Percentiles rank a stretch among this genome's conserved stretches.
Evolutionary conservation across 2,888 invertebrate genomes (phyloP).

Genomic region (Lepidocyrtoides sp.): DNA sequence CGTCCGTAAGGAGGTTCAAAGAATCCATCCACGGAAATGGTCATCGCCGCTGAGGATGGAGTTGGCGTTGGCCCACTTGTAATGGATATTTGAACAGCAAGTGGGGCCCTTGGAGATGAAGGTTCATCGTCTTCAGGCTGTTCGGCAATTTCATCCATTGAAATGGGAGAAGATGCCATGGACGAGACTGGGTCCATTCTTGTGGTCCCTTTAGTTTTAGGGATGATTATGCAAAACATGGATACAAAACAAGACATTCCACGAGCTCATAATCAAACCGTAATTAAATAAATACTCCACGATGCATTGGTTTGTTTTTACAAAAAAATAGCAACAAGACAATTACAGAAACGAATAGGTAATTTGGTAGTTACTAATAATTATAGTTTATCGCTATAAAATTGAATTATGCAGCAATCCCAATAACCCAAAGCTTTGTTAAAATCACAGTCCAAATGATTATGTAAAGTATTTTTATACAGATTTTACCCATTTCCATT

Average conservation of each 20-base stretch:
- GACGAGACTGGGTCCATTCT: conserved; percentile 84
- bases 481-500: not conserved
- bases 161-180: conserved; percentile 82
- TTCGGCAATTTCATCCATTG: conserved; percentile 82
- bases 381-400: not conserved
- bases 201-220: conserved; percentile 78
- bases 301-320: conserved; percentile 16
- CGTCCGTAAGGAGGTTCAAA: conserved; percentile 88
- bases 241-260: conserved; percentile 62
- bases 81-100: conserved; percentile 86
- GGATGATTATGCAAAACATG: conserved; percentile 43
- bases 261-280: conserved; percentile 49
- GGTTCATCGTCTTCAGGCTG: conserved; percentile 78
- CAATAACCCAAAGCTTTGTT: not conserved
- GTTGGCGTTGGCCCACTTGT: conserved; percentile 88
- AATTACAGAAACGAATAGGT: not conserved
- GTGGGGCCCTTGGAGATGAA: conserved; percentile 86
- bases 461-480: not conserved
- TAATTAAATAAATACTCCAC: not conserved
- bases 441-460: not conserved
- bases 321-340: not conserved
- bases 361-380: not conserved
- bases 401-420: not conserved
- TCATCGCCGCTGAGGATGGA: conserved; percentile 94
- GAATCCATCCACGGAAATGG: conserved; percentile 94